Evolutionary conservation across 2,797 vertebrate genomes (phyloP).

Genomic region (Neosilurus hyrtlii): DNA sequence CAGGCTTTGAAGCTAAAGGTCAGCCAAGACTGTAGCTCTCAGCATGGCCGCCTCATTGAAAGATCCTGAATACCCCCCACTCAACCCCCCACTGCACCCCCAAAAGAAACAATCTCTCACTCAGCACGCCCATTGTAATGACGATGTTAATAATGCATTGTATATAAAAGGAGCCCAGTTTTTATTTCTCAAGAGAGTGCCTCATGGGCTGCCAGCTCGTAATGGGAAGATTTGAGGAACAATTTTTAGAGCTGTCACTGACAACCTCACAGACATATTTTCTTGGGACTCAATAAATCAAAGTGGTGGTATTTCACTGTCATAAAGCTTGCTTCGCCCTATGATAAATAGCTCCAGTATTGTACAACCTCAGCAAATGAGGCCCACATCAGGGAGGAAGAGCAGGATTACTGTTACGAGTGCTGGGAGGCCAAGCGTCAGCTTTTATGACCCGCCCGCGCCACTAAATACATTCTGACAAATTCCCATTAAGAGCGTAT

Average conservation of each 20-base stretch:
- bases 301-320: constrained; percentile 74
- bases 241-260: constrained; percentile 57
- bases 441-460: constrained; percentile 82
- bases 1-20: constrained; percentile 79
- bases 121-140: constrained; percentile 72
- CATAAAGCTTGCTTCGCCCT: constrained; percentile 71
- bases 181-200: constrained; percentile 62
- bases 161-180: constrained; percentile 58
- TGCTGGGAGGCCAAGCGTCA: constrained; percentile 84
- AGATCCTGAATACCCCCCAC: constrained; percentile 55
- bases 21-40: constrained; percentile 63
- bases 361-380: constrained; percentile 80
- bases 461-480: constrained; percentile 58
- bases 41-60: constrained; percentile 56
- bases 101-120: constrained; percentile 58
- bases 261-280: constrained; percentile 57
- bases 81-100: constrained; percentile 47
- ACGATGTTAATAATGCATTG: constrained; percentile 67
- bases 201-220: constrained; percentile 59
- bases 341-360: constrained; percentile 75
- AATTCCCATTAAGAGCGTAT: constrained; percentile 58
- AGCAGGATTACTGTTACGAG: constrained; percentile 84
- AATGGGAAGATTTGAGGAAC: constrained; percentile 66
- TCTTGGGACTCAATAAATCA: constrained; percentile 78
- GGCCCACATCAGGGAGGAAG: constrained; percentile 74